phyloP scores from a whole-genome alignment of 2,888 invertebrate genomes.

The Drosophila crucigera region DNA sequence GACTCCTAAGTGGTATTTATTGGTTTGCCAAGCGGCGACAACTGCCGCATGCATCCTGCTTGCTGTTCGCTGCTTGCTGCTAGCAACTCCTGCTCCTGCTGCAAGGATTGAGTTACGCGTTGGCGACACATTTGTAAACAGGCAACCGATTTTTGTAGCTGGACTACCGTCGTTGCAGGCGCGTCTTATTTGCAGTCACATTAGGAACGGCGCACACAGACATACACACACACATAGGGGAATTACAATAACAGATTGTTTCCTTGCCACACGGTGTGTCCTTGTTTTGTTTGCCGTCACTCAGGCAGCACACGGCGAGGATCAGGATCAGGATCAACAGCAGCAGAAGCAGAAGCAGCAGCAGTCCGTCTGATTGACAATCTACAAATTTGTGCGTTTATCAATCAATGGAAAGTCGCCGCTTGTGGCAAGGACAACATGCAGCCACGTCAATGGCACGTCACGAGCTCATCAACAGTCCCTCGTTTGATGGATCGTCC shows the following conservation, averaged over 20 bases:
- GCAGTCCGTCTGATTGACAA: constrained; percentile 63
- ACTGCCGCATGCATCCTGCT: constrained; percentile 73
- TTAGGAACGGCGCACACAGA: constrained; percentile 36
- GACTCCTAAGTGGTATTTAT: constrained; percentile 76
- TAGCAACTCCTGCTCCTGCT: background rate
- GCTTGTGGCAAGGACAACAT: constrained; percentile 37
- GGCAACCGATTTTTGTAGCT: constrained; percentile 66
- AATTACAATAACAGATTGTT: constrained; percentile 46
- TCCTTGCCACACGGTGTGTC: constrained; percentile 58
- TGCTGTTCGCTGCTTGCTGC: constrained; percentile 39
- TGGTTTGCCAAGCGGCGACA: constrained; percentile 78
- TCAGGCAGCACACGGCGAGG: constrained; percentile 46
- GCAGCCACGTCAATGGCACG: constrained; percentile 27
- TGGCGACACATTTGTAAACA: constrained; percentile 81
- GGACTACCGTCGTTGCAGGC: constrained; percentile 62
- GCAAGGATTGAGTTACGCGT: constrained; percentile 76
- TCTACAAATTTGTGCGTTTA: constrained; percentile 77
- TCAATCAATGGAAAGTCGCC: constrained; percentile 65
- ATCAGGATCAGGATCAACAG: constrained; percentile 31
- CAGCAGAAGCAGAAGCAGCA: constrained; percentile 4
- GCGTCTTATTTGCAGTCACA: constrained; percentile 73
- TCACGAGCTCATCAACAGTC: constrained; percentile 24
- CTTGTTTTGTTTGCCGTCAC: constrained; percentile 57
- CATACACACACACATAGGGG: constrained; percentile 2
- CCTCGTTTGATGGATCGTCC: constrained; percentile 62